Conservation (phyloP, 2,888 invertebrate species). For the Sicus ferrugineus region DNA sequence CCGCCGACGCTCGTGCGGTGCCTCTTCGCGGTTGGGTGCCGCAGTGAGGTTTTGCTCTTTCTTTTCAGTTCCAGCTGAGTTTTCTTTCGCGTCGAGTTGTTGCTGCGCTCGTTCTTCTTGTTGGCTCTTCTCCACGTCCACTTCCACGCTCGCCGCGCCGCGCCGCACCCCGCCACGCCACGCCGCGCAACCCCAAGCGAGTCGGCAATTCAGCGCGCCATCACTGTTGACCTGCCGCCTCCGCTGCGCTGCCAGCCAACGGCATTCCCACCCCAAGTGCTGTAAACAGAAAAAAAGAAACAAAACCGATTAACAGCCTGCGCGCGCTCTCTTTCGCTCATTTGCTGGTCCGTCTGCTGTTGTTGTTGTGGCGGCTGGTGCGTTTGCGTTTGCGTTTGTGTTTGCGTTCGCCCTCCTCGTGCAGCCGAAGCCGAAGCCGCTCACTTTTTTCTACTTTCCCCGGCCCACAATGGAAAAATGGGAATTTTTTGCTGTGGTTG, state of each 20-base stretch:
- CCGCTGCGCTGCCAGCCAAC: conserved; percentile 17
- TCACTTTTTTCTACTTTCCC: conserved; percentile 21
- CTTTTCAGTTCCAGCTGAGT: conserved; percentile 10
- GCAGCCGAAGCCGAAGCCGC: neutral
- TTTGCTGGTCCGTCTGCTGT: conserved; percentile 6
- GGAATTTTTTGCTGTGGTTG: conserved; percentile 64
- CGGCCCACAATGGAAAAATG: conserved; percentile 62
- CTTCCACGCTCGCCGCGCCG: conserved; percentile 9
- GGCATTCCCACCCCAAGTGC: conserved; percentile 26
- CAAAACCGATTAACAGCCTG: neutral
- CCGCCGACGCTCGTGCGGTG: too few species aligned
- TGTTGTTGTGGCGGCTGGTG: conserved; percentile 33
- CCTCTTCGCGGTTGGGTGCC: conserved; percentile 38
- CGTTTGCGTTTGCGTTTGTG: conserved; percentile 13
- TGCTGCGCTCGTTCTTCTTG: conserved; percentile 3
- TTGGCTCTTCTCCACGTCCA: conserved; percentile 17
- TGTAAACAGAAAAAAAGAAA: conserved; percentile 8
- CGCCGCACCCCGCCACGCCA: conserved; percentile 9
- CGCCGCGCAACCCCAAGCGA: conserved; percentile 9
- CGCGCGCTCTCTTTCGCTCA: conserved; percentile 28
- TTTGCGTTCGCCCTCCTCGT: conserved; percentile 20
- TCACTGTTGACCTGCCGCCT: conserved; percentile 29
- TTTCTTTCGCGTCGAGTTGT: neutral
- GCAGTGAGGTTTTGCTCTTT: conserved; percentile 22
- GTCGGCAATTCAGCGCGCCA: conserved; percentile 29